Evolutionary conservation across 2,888 invertebrate genomes (phyloP).

Genomic region (Prosapia bicincta): DNA sequence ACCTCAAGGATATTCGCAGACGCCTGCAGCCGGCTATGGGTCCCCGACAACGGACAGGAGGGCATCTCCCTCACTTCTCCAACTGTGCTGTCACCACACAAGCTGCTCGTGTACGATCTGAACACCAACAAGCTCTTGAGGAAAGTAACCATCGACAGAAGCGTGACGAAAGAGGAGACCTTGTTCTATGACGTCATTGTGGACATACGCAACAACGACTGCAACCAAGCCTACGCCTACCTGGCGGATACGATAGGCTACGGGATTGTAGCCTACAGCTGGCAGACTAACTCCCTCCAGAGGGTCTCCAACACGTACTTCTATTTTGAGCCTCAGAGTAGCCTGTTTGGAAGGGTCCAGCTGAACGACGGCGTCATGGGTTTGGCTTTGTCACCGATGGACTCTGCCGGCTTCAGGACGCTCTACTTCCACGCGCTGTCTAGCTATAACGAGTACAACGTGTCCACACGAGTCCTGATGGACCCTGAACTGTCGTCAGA

Average conservation of each 20-base stretch:
- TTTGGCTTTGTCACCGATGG: constrained; percentile 59
- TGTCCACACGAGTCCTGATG: constrained; percentile 57
- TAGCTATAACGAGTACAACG: constrained; percentile 72
- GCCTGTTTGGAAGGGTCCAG: constrained; percentile 63
- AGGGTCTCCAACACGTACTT: constrained; percentile 71
- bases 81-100: constrained; percentile 53
- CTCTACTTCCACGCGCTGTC: constrained; percentile 79
- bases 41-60: constrained; percentile 75
- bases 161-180: constrained; percentile 62
- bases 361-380: constrained; percentile 78
- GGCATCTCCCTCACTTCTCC: constrained; percentile 56
- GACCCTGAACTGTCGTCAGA: constrained; percentile 66
- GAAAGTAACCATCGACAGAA: constrained; percentile 40
- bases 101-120: constrained; percentile 68
- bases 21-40: constrained; percentile 72
- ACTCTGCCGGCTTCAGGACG: constrained; percentile 50
- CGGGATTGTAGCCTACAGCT: constrained; percentile 72
- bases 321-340: constrained; percentile 68
- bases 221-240: constrained; percentile 72
- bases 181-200: constrained; percentile 78
- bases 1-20: constrained; percentile 72
- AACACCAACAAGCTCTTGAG: constrained; percentile 50
- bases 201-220: constrained; percentile 65
- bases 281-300: constrained; percentile 70
- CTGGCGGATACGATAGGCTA: constrained; percentile 67